Evolutionary conservation across 2,113 vertebrate genomes (phyloP), one percentile per base, ranked within the genome.

Genomic region (Thymallus thymallus): DNA sequence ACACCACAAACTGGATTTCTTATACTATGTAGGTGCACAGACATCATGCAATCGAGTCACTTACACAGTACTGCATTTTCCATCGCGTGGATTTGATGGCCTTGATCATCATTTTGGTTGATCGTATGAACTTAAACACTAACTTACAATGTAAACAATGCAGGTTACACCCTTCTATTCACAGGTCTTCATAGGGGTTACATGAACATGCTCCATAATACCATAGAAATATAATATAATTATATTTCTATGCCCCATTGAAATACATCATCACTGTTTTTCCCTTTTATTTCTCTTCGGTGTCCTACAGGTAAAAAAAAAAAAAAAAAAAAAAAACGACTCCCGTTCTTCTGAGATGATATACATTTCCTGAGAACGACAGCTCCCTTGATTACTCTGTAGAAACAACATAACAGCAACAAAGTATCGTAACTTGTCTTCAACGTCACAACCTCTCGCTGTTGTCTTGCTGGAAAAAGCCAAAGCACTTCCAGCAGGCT

Each of bases 291-390:
- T 22, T 32, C 13, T 51, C 5, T 5, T 51, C 5, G 56, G 51
- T 41, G 35, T 51, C n/a, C n/a, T 60, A 75, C 66, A 62, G 55
- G 45, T 32, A 20, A 48, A 48, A 83, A 58, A 64, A 9, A 7
- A 20, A 65, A 67, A 60, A n/a, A 20, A 48, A 48, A 83, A 58
- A 64, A 83, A 58, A 64, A 9, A 7, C 13, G 60, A 67, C 55
- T 65, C 61, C 51, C 68, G 63, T 71, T 74, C 48, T 35, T 63
- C 64, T 69, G 75, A 78, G 80, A 80, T 80, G 78, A 80, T 45
- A 71, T 26, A 51, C 35, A 72, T 74, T 77, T 78, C 78, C 76
- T 84, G 74, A 84, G 74, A 75, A 73, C 63, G 32, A 48, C 60
- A 68, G 69, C 63, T 55, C 48, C 46, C 24, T 58, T 69, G 56